A percentile compares a stretch with the other conserved stretches of the same genome.
phyloP scores from a whole-genome alignment of 2,888 invertebrate species.

The Caenorhabditis doughertyi region DNA sequence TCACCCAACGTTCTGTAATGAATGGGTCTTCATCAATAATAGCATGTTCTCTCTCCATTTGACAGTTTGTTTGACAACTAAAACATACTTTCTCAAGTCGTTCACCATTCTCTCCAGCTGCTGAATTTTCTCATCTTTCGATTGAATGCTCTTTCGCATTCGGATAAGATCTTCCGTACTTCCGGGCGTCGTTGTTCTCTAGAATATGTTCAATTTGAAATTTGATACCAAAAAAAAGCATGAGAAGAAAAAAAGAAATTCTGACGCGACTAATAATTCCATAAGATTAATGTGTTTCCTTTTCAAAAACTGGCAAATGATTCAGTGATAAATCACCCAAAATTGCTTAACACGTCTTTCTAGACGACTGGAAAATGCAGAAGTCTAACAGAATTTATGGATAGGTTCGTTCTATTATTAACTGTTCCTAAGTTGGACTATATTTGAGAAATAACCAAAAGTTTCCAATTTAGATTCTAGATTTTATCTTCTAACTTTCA shows the following conservation, averaged over 20 bases:
- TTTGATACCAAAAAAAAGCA: neutral
- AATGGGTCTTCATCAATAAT: neutral
- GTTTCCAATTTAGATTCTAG: no score
- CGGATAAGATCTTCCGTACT: slow-evolving; percentile 70
- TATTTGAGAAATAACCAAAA: no score
- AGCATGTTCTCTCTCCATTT: no score
- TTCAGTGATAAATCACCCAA: neutral
- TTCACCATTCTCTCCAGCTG: slow-evolving; percentile 76
- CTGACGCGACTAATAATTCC: neutral
- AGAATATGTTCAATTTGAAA: slow-evolving; percentile 3
- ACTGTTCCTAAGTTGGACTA: no score
- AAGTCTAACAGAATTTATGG: no score
- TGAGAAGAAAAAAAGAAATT: neutral
- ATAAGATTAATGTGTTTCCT: neutral
- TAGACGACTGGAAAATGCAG: no score
- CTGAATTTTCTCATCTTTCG: slow-evolving; percentile 79
- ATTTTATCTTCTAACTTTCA: no score
- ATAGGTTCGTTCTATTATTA: no score
- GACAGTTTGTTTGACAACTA: neutral
- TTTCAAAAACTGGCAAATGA: neutral
- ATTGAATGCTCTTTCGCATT: slow-evolving; percentile 73
- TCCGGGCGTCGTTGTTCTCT: slow-evolving; percentile 56
- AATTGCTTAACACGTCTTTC: neutral
- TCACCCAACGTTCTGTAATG: slow-evolving; percentile 63
- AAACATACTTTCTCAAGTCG: slow-evolving; percentile 71